These are phyloP conservation scores for Silurus lanzhouensis DNA, from an alignment of 2,797 vertebrate genomes.

Conservation along the genomic window DNA sequence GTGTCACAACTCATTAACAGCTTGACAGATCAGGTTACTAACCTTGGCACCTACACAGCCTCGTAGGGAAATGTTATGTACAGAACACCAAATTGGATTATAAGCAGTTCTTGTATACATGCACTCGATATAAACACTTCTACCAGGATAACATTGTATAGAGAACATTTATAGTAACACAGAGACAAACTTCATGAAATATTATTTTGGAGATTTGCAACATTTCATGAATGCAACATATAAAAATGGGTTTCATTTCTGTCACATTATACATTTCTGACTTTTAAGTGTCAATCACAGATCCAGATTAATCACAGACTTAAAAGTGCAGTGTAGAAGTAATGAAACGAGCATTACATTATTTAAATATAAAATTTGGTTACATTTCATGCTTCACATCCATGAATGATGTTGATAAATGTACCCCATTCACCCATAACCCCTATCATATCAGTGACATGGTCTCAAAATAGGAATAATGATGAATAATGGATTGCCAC, in stretches of 20 bases:
- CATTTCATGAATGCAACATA: background rate
- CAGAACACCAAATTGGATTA: background rate
- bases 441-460: background rate
- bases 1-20: slow-evolving; percentile 15
- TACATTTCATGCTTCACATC: slow-evolving; percentile 30
- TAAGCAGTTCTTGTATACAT: background rate
- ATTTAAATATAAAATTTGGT: slow-evolving; percentile 10
- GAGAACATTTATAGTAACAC: background rate
- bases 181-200: background rate
- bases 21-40: slow-evolving; percentile 1
- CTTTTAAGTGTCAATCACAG: background rate
- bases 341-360: slow-evolving; percentile 7
- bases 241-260: background rate
- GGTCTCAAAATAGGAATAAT: background rate
- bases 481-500: background rate
- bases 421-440: background rate
- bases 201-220: background rate
- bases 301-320: background rate
- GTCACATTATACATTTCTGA: background rate
- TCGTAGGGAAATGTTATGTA: background rate
- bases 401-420: slow-evolving; percentile 6
- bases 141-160: background rate
- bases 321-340: slow-evolving; percentile 9
- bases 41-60: background rate
- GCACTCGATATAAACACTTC: background rate